Conservation (phyloP, 2,797 vertebrate genomes). For the Enteromius viviparus region DNA sequence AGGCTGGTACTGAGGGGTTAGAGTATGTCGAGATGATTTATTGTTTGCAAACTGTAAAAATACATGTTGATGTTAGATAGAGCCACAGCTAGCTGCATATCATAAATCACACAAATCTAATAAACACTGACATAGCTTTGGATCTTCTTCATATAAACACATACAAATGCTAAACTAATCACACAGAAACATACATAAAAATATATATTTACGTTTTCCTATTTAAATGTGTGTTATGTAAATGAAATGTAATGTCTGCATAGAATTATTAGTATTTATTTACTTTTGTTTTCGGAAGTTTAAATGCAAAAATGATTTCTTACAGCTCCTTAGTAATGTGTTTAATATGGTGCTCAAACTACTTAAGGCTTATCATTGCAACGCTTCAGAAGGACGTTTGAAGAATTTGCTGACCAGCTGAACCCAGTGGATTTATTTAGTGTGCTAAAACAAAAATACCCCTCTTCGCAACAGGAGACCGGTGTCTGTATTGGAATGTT, state of each 20-base stretch:
- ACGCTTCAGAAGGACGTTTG: conserved; percentile 31
- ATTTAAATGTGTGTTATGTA: not conserved
- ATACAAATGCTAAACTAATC: not conserved
- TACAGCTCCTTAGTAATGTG: not conserved
- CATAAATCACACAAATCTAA: conserved; percentile 18
- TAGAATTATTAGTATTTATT: not conserved
- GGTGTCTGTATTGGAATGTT: not conserved
- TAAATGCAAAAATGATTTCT: conserved; percentile 11
- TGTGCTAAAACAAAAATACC: conserved; percentile 63
- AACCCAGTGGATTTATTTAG: conserved; percentile 62
- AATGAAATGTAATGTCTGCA: not conserved
- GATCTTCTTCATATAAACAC: not conserved
- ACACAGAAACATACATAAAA: not conserved
- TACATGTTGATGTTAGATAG: conserved; percentile 22
- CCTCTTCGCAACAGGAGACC: conserved; percentile 57
- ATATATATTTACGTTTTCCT: not conserved
- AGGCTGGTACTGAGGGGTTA: conserved; percentile 12
- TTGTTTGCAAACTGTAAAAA: conserved; percentile 31
- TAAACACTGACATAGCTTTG: not conserved
- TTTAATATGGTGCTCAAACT: not conserved
- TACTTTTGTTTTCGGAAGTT: not conserved
- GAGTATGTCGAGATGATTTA: conserved; percentile 23
- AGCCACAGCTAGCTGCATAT: not conserved
- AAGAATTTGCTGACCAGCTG: conserved; percentile 65
- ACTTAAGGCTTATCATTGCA: not conserved